Base-by-base conservation (phyloP, 2,888 invertebrate species). In the Scaptomyza polygonia region DNA sequence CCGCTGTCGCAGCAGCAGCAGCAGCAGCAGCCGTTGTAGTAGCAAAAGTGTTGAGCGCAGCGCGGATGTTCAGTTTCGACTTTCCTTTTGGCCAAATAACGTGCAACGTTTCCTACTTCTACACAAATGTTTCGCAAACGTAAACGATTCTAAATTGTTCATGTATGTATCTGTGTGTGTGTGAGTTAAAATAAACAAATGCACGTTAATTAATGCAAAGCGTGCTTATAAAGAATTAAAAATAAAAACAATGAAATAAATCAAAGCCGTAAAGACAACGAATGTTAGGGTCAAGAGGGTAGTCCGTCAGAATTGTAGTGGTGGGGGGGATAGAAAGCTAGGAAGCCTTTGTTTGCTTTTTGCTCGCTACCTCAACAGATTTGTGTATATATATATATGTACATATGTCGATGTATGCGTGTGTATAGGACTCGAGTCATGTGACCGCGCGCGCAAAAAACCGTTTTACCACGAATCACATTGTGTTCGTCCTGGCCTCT, bases 401-500 rank as follows among this genome's bases (percentile, higher is more conserved):
- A 65, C 69, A 54, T 74, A 61, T 71, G 54, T n/a, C n/a, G n/a
- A n/a, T 67, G 67, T 71, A 54, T 74, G 63, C 72, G 54, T 67
- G 53, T 52, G 49, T 48, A 52, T 63, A 55, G 52, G 48, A 62
- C 43, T 84, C 72, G 77, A 77, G 84, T 87, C 84, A 87, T 84
- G 84, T 84, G 84, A 84, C 84, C 86, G 88, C 88, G 84, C 87
- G 87, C 88, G 88, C 88, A 73, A 86, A 74, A 74, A 73, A 67
- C 64, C 25, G 72, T 74, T 72, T 45, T 42, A 71, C 62, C 72
- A 76, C 73, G 77, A 70, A 65, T 72, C 59, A 54, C 65, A 74
- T 72, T 69, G 69, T 64, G 68, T 65, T 63, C 42, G 67, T 76
- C 62, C 72, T 74, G 67, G 54, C 72, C 78, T 77, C 44, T 56